Evolutionary conservation across 2,113 vertebrate genomes (phyloP), one percentile per base, ranked within the genome.

Genomic region (Poeciliopsis turrubarensis): DNA sequence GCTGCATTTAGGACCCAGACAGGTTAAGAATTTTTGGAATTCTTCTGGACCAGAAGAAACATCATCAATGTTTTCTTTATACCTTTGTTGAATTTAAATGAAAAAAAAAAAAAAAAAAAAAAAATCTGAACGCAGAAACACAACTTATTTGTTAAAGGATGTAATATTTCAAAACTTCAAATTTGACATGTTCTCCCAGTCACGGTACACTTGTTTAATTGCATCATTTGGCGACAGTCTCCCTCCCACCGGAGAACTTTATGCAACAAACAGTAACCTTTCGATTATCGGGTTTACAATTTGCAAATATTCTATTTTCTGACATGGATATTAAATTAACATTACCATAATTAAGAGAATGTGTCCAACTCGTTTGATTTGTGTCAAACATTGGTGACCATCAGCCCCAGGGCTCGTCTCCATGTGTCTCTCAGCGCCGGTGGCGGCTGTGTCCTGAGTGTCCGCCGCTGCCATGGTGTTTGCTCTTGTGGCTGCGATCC

Each of bases 391-490:
- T 32, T 65, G 74, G 72, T 68, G 75, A 66, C 69, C 3, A 71
- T 86, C 85, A 77, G 80, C 66, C 75, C 80, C 62, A 72, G 73
- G 73, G 47, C 69, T 34, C 2, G 12, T 15, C 44, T 67, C 34
- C 5, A 1, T 29, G 51, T 64, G 32, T 31, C 34, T 27, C 83
- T 97, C 94, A 99, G 94, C 96, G 97, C 1, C 97, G 91, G 86
- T 98, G 98, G 27, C 98, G 92, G 79, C 97, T n/a, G 30, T 98
- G 98, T 26, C 97, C 96, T 0, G 98, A 98, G 71, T 98, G 97
- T 27, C 91, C 89, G 26, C 96, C 66, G 70, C 96, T 87, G 60
- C 96, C 70, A 51, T 97, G 97, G 94, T 98, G 98, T 70, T 99
- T 99, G 84, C 96, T 94, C 92, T 99, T 99, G 88, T 99, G 97